These are phyloP conservation scores for Synanthedon vespiformis DNA, from an alignment of 2,888 invertebrate species.

Conservation along the genomic window DNA sequence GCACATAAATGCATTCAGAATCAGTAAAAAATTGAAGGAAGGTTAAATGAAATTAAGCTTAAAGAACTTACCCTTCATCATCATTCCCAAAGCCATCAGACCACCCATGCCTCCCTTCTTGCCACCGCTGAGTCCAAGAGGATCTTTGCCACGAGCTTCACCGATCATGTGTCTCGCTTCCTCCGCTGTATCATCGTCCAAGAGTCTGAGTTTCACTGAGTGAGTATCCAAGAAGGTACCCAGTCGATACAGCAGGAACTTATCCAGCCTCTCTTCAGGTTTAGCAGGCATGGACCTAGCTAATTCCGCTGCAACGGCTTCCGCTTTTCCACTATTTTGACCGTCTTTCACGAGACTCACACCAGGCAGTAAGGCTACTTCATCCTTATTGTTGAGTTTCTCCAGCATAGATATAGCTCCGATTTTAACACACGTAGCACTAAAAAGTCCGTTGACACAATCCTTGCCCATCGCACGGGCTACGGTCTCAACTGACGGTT, in stretches of 20 bases:
- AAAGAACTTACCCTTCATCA: slow-evolving; percentile 69
- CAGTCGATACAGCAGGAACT: slow-evolving; percentile 76
- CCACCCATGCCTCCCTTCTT: slow-evolving; percentile 59
- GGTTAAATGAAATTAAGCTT: not conserved
- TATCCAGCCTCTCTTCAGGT: slow-evolving; percentile 77
- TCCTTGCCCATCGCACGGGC: slow-evolving; percentile 27
- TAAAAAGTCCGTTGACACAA: slow-evolving; percentile 34
- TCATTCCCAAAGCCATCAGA: slow-evolving; percentile 71
- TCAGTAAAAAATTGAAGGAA: no score
- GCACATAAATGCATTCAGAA: no score
- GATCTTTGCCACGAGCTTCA: slow-evolving; percentile 47
- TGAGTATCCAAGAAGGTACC: slow-evolving; percentile 77
- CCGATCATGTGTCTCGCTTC: slow-evolving; percentile 59
- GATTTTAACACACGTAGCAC: slow-evolving; percentile 33
- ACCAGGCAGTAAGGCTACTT: slow-evolving; percentile 30
- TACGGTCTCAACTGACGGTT: slow-evolving; percentile 16
- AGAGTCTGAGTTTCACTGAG: slow-evolving; percentile 75
- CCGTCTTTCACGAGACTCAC: slow-evolving; percentile 76
- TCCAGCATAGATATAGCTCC: slow-evolving; percentile 35
- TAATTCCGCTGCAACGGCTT: slow-evolving; percentile 66
- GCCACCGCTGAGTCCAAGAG: slow-evolving; percentile 35
- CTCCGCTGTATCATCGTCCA: slow-evolving; percentile 70
- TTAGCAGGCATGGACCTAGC: slow-evolving; percentile 79
- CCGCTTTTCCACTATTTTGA: slow-evolving; percentile 64
- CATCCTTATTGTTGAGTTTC: slow-evolving; percentile 33